A percentile compares a stretch with the other conserved stretches of the same genome.
Conservation (phyloP, 2,113 vertebrate species). For the Scalopus aquaticus region DNA sequence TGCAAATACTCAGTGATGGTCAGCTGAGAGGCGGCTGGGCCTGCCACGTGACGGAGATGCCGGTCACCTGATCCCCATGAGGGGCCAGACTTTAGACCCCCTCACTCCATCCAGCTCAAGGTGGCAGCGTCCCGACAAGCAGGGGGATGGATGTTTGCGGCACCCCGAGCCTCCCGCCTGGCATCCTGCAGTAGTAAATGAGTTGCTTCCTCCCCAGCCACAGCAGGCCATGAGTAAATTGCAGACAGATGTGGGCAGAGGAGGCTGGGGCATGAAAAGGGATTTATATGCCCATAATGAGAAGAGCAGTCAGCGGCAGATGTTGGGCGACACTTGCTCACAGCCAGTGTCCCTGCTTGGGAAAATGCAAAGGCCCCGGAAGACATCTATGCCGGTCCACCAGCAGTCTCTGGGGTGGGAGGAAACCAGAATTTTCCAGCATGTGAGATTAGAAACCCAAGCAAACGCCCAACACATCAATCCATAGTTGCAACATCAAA, state of each 20-base stretch:
- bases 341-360: not conserved
- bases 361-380: not conserved
- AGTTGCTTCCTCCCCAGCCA: not conserved
- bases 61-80: not conserved
- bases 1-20: not conserved
- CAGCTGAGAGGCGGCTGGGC: not conserved
- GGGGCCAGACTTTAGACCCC: not conserved
- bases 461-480: not conserved
- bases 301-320: conserved; percentile 32
- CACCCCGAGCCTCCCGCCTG: fast-evolving
- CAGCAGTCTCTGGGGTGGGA: not conserved
- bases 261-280: not conserved
- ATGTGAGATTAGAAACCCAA: not conserved
- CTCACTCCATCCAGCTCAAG: not conserved
- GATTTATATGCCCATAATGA: not conserved
- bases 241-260: conserved; percentile 60
- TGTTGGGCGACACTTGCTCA: not conserved
- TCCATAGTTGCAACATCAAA: fast-evolving
- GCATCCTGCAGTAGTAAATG: not conserved
- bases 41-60: not conserved
- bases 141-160: not conserved
- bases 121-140: not conserved
- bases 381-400: not conserved
- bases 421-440: not conserved
- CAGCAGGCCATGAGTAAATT: not conserved